phyloP scores from a whole-genome alignment of 1,140 invertebrate genomes.

The Solen grandis region DNA sequence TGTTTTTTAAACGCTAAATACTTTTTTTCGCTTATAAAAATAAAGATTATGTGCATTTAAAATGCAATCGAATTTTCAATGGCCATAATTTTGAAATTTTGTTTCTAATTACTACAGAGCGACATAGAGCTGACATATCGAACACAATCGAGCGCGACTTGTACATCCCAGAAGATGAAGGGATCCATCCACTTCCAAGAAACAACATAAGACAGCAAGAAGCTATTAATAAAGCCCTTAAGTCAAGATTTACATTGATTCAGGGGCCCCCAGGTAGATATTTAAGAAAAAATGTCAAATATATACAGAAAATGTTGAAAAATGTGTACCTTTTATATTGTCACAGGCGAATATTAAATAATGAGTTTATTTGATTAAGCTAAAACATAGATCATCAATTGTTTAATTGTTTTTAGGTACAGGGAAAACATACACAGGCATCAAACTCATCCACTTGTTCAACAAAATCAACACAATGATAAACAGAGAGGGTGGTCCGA shows the following conservation, averaged over 20 bases:
- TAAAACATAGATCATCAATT: neutral
- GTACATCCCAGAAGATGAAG: slow-evolving; percentile 6
- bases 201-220: slow-evolving; percentile 60
- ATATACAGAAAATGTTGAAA: neutral
- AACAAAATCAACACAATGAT: slow-evolving; percentile 59
- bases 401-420: neutral
- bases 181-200: slow-evolving; percentile 18
- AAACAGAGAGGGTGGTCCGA: slow-evolving; percentile 12
- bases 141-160: neutral
- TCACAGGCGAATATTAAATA: neutral
- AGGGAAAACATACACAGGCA: slow-evolving; percentile 65
- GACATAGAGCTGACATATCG: neutral
- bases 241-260: slow-evolving; percentile 65
- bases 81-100: too few relatives aligned
- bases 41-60: too few relatives aligned
- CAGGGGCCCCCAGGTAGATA: slow-evolving; percentile 73
- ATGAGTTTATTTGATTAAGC: neutral
- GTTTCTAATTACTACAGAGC: too few relatives aligned
- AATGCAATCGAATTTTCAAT: too few relatives aligned
- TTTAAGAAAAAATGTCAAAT: neutral
- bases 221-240: slow-evolving; percentile 63
- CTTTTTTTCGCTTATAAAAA: too few relatives aligned
- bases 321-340: neutral
- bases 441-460: slow-evolving; percentile 71
- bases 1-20: too few relatives aligned